Conservation (phyloP, 2,888 invertebrate genomes). For the Rhopalosiphum nymphaeae region DNA sequence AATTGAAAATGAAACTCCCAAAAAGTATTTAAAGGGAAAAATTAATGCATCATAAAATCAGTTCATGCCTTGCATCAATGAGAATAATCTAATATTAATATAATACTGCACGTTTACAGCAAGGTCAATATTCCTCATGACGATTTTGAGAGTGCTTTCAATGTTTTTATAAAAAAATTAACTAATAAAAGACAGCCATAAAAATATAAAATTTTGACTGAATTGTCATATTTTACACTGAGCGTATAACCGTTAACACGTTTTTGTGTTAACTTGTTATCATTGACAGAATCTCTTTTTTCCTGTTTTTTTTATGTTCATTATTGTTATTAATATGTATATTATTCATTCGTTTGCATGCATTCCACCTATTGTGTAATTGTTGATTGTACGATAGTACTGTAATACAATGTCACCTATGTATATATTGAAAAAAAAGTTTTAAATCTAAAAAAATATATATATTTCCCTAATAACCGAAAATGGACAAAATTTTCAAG, state of each 20-base stretch:
- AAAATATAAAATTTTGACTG: neutral
- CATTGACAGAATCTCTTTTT: neutral
- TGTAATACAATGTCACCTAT: neutral
- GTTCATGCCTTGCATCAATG: neutral
- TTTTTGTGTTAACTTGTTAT: neutral
- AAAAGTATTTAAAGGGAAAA: neutral
- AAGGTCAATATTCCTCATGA: neutral
- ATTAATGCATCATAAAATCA: neutral
- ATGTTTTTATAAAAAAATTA: neutral
- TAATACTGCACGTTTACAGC: neutral
- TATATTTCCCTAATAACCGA: neutral
- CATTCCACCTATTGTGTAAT: neutral
- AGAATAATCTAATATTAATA: neutral
- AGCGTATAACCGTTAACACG: neutral
- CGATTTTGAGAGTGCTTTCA: neutral
- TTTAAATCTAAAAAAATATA: neutral
- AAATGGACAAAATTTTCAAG: neutral
- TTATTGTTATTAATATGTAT: neutral
- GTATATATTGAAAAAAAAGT: neutral
- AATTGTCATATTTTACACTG: neutral
- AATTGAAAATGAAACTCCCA: neutral
- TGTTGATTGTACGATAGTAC: neutral
- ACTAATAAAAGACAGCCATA: neutral
- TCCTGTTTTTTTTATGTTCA: neutral
- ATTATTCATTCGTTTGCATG: neutral